These are phyloP conservation scores for Dasysyrphus tricinctus DNA, from an alignment of 2,888 invertebrate genomes.

Conservation along the genomic window DNA sequence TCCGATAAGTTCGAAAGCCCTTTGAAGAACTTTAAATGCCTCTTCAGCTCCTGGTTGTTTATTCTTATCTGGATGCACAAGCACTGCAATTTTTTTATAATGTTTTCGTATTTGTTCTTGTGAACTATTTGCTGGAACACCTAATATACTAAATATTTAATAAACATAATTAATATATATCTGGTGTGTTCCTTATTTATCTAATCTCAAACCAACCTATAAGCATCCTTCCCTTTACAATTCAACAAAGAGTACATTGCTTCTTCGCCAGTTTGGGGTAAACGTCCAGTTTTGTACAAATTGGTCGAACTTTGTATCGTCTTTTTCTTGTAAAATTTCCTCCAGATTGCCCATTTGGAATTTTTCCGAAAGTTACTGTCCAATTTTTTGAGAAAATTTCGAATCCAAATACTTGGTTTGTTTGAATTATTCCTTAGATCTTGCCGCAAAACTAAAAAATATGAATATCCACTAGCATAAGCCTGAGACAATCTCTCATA, in stretches of 20 bases:
- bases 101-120: conserved; percentile 97
- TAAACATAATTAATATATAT: not conserved
- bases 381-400: conserved; percentile 80
- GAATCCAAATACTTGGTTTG: conserved; percentile 82
- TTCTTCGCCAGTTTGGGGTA: conserved; percentile 96
- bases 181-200: not conserved
- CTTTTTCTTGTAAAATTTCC: conserved; percentile 83
- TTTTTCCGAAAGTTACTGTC: conserved; percentile 82
- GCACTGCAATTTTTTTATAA: conserved; percentile 95
- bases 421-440: conserved; percentile 82
- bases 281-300: conserved; percentile 82
- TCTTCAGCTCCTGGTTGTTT: conserved; percentile 97
- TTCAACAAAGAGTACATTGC: conserved; percentile 96
- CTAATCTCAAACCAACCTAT: conserved; percentile 86
- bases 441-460: conserved; percentile 79
- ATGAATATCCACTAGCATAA: conserved; percentile 78
- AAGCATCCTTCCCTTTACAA: conserved; percentile 98
- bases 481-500: conserved; percentile 80
- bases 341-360: conserved; percentile 83
- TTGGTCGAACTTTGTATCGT: conserved; percentile 81
- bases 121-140: conserved; percentile 93
- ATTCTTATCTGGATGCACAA: conserved; percentile 98
- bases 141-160: conserved; percentile 88
- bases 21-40: conserved; percentile 97
- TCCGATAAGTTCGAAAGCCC: conserved; percentile 97